Evolutionary conservation across 2,888 invertebrate genomes (phyloP), one percentile per base, ranked within the genome.

Genomic region (Coremacera marginata): DNA sequence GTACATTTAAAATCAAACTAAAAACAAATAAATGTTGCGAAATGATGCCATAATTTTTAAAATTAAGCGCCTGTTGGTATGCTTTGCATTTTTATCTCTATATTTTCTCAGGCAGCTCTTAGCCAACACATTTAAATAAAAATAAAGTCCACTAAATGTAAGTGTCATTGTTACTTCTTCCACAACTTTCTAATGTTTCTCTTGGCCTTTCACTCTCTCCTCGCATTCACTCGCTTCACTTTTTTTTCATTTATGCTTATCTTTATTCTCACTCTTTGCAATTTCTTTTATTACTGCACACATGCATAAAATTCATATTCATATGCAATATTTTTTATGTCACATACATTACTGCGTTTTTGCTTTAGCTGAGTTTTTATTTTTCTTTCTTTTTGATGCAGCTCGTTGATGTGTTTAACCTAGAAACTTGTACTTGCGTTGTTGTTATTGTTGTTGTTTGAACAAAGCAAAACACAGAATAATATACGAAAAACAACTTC

Each of bases 291-390:
- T 51, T 51, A n/a, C 70, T 31, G 22, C 27, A 52, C 60, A 49
- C 60, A 25, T 37, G 60, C 60, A 72, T 72, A 72, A 62, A 72
- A 72, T 72, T 72, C 60, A 72, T 60, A 65, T 63, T 49, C 73
- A 73, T 73, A 34, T 73, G 73, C 63, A 73, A 49, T 63, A 73
- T 73, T 75, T 75, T 65, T 73, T 57, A 37, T 60, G 75, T 75
- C 34, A 44, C 75, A 68, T 75, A 57, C 57, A 68, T 75, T 75
- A 37, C 31, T 52, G 67, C 37, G 67, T 52, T 75, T 63, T 71
- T n/a, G n/a, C n/a, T n/a, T n/a, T n/a, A n/a, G n/a, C n/a, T 52
- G 25, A 9, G 16, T 25, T 31, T 70, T 70, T 34, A n/a, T 31
- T 70, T 70, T 34, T n/a, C 52, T 22, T 1, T 11, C 22, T 60